Percentiles rank a stretch among this genome's conserved stretches.
Conservation (phyloP, 2,888 invertebrate genomes). For the Drosophila bunnanda region DNA sequence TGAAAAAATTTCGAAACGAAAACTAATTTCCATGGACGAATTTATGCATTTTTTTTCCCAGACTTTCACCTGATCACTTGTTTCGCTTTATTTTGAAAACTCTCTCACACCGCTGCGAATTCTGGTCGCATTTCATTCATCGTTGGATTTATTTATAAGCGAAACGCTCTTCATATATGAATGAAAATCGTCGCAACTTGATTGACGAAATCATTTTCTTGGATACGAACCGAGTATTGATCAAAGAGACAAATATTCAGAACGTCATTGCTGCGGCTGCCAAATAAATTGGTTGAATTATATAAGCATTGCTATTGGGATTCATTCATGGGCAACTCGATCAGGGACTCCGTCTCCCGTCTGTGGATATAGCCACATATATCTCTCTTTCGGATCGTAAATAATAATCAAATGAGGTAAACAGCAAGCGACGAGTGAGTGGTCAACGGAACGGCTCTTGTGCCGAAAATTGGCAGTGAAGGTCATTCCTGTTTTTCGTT, state of each 20-base stretch:
- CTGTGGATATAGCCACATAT: not conserved
- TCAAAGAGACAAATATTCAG: conserved; percentile 51
- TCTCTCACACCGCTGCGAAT: conserved; percentile 1
- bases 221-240: conserved; percentile 57
- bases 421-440: conserved; percentile 12
- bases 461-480: conserved; percentile 58
- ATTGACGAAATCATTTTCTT: conserved; percentile 66
- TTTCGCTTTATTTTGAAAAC: not conserved
- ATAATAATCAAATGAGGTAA: conserved; percentile 36
- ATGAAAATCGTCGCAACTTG: conserved; percentile 53
- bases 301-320: conserved; percentile 20
- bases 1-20: conserved; percentile 28
- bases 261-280: conserved; percentile 39
- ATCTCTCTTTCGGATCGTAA: conserved; percentile 16
- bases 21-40: conserved; percentile 37
- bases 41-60: conserved; percentile 38
- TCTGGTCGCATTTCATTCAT: conserved; percentile 43
- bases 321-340: conserved; percentile 43
- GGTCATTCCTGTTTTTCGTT: conserved; percentile 55
- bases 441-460: conserved; percentile 16
- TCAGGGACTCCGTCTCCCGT: conserved; percentile 15
- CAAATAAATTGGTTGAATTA: conserved; percentile 33
- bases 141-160: conserved; percentile 40
- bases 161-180: conserved; percentile 51
- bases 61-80: conserved; percentile 37